A percentile compares a stretch with the other conserved stretches of the same genome.
These are phyloP conservation scores for Conopomorpha cramerella DNA, from an alignment of 1,140 invertebrate genomes.

Conservation along the genomic window DNA sequence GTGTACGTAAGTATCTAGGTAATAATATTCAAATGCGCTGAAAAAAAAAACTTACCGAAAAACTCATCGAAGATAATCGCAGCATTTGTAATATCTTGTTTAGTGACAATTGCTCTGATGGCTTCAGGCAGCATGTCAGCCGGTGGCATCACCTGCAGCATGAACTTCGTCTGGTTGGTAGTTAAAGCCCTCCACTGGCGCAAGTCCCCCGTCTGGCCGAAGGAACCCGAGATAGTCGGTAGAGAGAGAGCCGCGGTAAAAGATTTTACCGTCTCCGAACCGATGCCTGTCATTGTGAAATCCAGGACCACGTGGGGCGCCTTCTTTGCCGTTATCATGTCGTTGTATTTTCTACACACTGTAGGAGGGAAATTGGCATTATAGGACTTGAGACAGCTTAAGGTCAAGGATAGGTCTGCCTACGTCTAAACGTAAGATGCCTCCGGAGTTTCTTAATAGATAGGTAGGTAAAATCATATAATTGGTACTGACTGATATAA, in stretches of 20 bases:
- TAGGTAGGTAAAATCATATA: too few species aligned
- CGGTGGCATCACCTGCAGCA: constrained; percentile 79
- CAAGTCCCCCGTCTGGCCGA: constrained; percentile 80
- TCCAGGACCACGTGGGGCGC: constrained; percentile 80
- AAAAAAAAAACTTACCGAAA: constrained; percentile 75
- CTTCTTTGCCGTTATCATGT: constrained; percentile 63
- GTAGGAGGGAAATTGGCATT: constrained; percentile 4
- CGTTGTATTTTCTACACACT: constrained; percentile 74
- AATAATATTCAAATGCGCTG: too few species aligned
- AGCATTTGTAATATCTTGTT: constrained; percentile 87
- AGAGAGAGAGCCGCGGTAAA: constrained; percentile 77
- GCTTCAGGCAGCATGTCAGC: constrained; percentile 81
- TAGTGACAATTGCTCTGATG: constrained; percentile 76
- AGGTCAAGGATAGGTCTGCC: too few species aligned
- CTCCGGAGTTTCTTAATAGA: too few species aligned
- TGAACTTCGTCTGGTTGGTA: constrained; percentile 69
- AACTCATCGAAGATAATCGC: constrained; percentile 87
- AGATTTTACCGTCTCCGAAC: constrained; percentile 82
- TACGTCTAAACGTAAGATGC: too few species aligned
- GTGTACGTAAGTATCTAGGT: too few species aligned
- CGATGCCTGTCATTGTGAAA: constrained; percentile 74
- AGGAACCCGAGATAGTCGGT: constrained; percentile 82
- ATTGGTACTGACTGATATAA: too few species aligned
- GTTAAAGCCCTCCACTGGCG: constrained; percentile 76
- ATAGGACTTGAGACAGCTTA: not conserved